A percentile compares a stretch with the other conserved stretches of the same genome.
These are phyloP conservation scores for Mastomys natalensis DNA, from an alignment of 2,113 vertebrate species.

Conservation along the genomic window DNA sequence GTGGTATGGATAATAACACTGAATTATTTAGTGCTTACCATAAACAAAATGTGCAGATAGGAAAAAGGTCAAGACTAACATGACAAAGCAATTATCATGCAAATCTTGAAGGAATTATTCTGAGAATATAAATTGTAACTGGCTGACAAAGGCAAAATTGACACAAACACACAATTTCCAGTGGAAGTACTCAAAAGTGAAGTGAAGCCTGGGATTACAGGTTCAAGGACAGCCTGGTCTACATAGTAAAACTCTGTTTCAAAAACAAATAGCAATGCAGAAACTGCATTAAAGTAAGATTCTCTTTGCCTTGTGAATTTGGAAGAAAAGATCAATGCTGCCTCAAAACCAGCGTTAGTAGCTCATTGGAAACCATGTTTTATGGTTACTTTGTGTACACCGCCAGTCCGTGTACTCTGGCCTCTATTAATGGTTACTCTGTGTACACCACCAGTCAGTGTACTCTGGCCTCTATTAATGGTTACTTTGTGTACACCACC, in stretches of 20 bases:
- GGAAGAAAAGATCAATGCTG: neutral
- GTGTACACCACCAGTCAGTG: neutral
- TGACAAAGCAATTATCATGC: neutral
- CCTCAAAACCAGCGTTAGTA: constrained; percentile 30
- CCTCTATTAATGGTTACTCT: neutral
- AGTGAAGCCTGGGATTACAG: neutral
- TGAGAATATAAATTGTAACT: constrained; percentile 10
- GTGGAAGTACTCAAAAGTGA: neutral
- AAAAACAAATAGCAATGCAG: too few relatives aligned
- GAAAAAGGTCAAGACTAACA: neutral
- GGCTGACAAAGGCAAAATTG: neutral
- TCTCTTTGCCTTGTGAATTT: constrained; percentile 11
- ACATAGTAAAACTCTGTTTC: neutral
- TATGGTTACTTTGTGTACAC: neutral
- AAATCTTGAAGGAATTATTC: constrained; percentile 12
- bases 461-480: neutral
- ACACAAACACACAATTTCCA: neutral
- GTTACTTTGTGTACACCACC: neutral
- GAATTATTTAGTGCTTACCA: neutral
- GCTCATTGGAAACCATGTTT: neutral
- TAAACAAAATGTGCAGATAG: neutral
- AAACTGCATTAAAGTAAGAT: neutral
- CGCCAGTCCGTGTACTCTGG: neutral
- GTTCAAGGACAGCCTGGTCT: neutral
- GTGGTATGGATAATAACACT: neutral